These are phyloP conservation scores for Coleophora flavipennella DNA, from an alignment of 2,888 invertebrate species.

Conservation along the genomic window DNA sequence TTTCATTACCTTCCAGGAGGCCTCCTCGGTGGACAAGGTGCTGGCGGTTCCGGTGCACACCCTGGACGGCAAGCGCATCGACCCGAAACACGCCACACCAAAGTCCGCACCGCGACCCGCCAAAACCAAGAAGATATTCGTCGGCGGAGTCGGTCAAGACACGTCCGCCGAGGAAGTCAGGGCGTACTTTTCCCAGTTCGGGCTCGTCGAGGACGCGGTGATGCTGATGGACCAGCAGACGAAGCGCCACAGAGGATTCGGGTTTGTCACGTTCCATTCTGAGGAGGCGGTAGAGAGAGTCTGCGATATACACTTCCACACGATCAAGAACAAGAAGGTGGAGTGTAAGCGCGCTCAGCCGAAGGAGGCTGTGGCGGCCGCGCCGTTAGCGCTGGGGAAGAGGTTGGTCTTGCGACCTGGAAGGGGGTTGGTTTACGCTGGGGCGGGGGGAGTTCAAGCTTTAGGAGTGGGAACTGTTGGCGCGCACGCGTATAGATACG, in stretches of 20 bases:
- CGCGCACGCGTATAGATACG: slow-evolving; percentile 63
- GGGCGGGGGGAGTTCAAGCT: slow-evolving; percentile 56
- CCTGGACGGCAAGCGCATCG: slow-evolving; percentile 93
- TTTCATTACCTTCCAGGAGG: slow-evolving; percentile 94
- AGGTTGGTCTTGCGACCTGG: slow-evolving; percentile 82
- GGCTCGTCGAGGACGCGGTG: slow-evolving; percentile 91
- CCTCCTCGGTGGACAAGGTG: slow-evolving; percentile 91
- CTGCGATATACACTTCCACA: slow-evolving; percentile 95
- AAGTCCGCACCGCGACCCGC: slow-evolving; percentile 91
- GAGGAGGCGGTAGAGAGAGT: slow-evolving; percentile 93
- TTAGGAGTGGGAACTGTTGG: slow-evolving; percentile 54
- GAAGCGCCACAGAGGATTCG: slow-evolving; percentile 91
- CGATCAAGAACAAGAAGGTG: slow-evolving; percentile 90
- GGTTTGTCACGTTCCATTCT: slow-evolving; percentile 92
- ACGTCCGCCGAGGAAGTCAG: slow-evolving; percentile 93
- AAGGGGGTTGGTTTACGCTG: slow-evolving; percentile 74
- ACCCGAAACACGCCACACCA: slow-evolving; percentile 94
- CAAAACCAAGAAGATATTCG: slow-evolving; percentile 93
- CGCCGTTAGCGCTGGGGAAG: slow-evolving; percentile 79
- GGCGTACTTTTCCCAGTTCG: slow-evolving; percentile 91
- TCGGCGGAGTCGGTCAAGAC: slow-evolving; percentile 93
- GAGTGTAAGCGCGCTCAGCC: slow-evolving; percentile 95
- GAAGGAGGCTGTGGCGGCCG: slow-evolving; percentile 84
- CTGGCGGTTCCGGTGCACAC: slow-evolving; percentile 92
- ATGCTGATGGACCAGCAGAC: slow-evolving; percentile 97